phyloP scores from a whole-genome alignment of 2,113 vertebrate species.

The Epinephelus cyanopodus region DNA sequence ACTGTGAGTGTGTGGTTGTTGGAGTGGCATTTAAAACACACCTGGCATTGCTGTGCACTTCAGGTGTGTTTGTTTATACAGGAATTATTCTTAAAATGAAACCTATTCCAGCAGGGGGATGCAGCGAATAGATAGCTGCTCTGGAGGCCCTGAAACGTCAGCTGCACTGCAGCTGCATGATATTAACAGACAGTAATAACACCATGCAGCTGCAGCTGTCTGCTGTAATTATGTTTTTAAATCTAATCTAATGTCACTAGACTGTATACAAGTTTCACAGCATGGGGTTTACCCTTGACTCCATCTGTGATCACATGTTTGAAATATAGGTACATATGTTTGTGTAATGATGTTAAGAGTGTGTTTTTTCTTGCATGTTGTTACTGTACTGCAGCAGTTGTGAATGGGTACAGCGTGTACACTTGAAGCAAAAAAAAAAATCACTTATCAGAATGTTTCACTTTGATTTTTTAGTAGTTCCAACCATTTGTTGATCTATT shows the following conservation, averaged over 20 bases:
- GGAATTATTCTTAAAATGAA: background rate
- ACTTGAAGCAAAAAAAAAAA: background rate
- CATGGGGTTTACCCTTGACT: background rate
- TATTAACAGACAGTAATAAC: background rate
- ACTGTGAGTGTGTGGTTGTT: background rate
- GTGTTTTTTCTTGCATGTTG: constrained; percentile 14
- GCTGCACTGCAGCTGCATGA: background rate
- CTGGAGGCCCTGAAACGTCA: background rate
- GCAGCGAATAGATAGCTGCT: background rate
- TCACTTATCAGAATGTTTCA: background rate
- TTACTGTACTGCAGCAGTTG: background rate
- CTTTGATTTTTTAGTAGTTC: background rate
- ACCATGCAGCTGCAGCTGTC: constrained; percentile 15
- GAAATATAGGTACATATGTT: background rate
- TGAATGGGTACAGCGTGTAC: background rate
- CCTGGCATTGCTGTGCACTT: background rate
- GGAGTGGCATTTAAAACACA: constrained; percentile 17
- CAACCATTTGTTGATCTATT: background rate
- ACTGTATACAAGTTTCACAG: background rate
- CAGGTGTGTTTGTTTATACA: background rate
- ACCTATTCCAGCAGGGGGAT: constrained; percentile 7
- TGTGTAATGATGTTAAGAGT: background rate
- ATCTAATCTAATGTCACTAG: constrained; percentile 1
- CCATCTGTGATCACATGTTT: background rate
- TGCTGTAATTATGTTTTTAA: constrained; percentile 19